Percentiles rank a stretch among this genome's conserved stretches.
phyloP scores from a whole-genome alignment of 2,113 vertebrate genomes.

The Sorex fumeus region DNA sequence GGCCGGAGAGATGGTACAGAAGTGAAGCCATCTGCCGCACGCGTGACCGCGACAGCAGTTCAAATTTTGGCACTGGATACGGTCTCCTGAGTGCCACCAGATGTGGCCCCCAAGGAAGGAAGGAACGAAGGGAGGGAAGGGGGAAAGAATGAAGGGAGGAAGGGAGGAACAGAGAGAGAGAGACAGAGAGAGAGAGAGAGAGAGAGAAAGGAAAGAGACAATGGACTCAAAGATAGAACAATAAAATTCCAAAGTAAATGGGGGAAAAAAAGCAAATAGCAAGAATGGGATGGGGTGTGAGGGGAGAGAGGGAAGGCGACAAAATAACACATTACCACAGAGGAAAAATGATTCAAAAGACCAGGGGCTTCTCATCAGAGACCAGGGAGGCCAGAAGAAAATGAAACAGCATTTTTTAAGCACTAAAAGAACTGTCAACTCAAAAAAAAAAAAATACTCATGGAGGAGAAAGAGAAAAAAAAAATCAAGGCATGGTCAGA shows the following conservation, averaged over 20 bases:
- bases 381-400: background rate
- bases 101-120: no score
- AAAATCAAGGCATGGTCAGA: constrained; percentile 5
- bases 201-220: background rate
- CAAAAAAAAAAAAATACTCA: background rate
- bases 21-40: no score
- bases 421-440: background rate
- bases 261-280: background rate
- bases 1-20: no score
- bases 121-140: no score
- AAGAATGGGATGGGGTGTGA: background rate
- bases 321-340: background rate
- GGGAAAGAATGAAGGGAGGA: no score
- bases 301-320: background rate
- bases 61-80: no score
- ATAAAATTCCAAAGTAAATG: constrained; percentile 1
- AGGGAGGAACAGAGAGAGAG: no score
- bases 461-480: background rate
- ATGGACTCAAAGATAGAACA: background rate
- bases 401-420: constrained; percentile 10
- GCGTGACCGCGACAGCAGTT: no score
- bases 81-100: no score
- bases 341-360: background rate
- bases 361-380: constrained; percentile 15
- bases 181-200: background rate